Evolutionary conservation across 1,140 invertebrate species (phyloP).

Genomic region (Trichoplusia ni): DNA sequence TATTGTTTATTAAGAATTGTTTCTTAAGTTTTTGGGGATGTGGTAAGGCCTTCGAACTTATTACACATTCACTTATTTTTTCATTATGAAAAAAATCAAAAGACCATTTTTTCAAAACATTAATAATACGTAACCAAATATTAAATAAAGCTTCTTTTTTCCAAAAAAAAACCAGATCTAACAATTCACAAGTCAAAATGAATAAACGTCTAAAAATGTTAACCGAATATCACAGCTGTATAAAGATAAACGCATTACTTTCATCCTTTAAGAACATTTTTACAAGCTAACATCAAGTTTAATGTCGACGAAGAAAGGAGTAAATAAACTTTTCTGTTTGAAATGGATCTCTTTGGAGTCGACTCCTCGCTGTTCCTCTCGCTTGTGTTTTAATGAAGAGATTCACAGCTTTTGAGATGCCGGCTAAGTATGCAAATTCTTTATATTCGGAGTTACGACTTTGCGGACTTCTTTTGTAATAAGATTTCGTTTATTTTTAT

Average conservation of each 20-base stretch:
- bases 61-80: too few species aligned
- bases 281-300: constrained; percentile 23
- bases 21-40: not conserved
- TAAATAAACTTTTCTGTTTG: constrained; percentile 19
- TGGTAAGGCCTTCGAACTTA: not conserved
- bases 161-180: too few species aligned
- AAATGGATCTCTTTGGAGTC: constrained; percentile 17
- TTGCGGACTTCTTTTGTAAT: constrained; percentile 15
- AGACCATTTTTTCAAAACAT: too few species aligned
- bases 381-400: constrained; percentile 28
- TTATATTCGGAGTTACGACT: constrained; percentile 27
- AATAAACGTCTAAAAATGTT: too few species aligned
- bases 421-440: constrained; percentile 27
- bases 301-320: constrained; percentile 7
- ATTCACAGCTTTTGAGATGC: constrained; percentile 27
- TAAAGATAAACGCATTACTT: not conserved
- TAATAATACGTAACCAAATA: too few species aligned
- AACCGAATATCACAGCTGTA: too few species aligned
- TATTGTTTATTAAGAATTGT: constrained; percentile 23
- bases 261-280: constrained; percentile 10
- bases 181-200: too few species aligned
- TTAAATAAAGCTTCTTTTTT: too few species aligned
- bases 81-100: too few species aligned
- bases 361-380: constrained; percentile 4
- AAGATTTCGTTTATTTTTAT: constrained; percentile 12